phyloP scores from a whole-genome alignment of 2,113 vertebrate genomes.

The Nothobranchius kuhntae region DNA sequence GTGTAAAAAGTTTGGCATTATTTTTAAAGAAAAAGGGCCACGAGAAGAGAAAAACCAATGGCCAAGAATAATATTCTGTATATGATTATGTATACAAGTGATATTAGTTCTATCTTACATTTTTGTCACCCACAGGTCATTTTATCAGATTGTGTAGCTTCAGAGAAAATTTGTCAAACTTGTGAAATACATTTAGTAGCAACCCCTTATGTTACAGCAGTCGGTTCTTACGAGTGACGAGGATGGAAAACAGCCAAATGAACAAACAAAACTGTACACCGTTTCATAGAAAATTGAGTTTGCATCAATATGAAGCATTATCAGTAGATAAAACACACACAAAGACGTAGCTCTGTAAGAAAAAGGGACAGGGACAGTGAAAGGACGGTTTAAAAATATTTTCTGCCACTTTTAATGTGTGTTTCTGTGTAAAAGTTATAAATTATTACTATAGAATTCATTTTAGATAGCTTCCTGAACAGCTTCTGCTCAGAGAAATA shows the following conservation, averaged over 20 bases:
- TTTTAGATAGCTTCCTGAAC: no score
- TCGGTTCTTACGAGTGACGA: slow-evolving; percentile 8
- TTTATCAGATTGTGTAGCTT: slow-evolving; percentile 47
- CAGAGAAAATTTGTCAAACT: slow-evolving; percentile 24
- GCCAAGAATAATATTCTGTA: slow-evolving; percentile 75
- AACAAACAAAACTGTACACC: slow-evolving; percentile 53
- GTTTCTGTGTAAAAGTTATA: no score
- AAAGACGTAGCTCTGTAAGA: slow-evolving; percentile 11
- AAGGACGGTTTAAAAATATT: background rate
- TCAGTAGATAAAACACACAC: slow-evolving; percentile 39
- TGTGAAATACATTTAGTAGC: slow-evolving; percentile 70
- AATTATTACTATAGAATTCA: no score
- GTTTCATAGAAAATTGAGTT: slow-evolving; percentile 50
- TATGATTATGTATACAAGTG: slow-evolving; percentile 70
- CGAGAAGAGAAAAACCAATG: slow-evolving; percentile 83
- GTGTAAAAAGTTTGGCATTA: slow-evolving; percentile 69
- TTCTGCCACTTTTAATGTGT: no score
- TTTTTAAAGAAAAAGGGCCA: slow-evolving; percentile 78
- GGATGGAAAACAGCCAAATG: slow-evolving; percentile 43
- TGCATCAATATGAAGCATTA: slow-evolving; percentile 61
- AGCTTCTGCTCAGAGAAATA: no score
- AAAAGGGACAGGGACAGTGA: background rate
- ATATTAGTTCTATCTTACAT: slow-evolving; percentile 69
- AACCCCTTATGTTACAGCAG: slow-evolving; percentile 65
- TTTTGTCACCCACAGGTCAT: slow-evolving; percentile 58